phyloP scores from a whole-genome alignment of 1,140 invertebrate genomes.

The Zaprionus nigranus region DNA sequence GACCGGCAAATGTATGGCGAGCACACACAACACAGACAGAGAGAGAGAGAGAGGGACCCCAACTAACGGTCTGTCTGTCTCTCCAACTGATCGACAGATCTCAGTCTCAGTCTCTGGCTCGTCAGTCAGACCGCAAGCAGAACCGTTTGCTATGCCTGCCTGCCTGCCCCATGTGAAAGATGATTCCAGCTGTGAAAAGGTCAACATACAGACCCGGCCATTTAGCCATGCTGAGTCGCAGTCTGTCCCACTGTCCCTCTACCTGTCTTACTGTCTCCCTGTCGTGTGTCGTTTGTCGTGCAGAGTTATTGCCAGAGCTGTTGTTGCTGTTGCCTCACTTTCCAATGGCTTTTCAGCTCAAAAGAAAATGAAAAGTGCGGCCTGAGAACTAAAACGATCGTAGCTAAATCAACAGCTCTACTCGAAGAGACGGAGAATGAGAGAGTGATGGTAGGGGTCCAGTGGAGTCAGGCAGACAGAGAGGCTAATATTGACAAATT shows the following conservation, averaged over 20 bases:
- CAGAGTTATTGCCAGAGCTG: constrained; percentile 53
- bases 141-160: constrained; percentile 24
- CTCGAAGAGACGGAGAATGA: background rate
- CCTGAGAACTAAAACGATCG: constrained; percentile 62
- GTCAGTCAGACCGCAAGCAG: constrained; percentile 47
- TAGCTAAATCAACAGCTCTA: constrained; percentile 6
- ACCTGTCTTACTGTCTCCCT: constrained; percentile 7
- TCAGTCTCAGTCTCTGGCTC: background rate
- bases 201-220: constrained; percentile 66
- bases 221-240: constrained; percentile 54
- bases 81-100: constrained; percentile 13
- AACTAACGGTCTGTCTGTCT: constrained; percentile 1
- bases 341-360: constrained; percentile 37
- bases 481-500: constrained; percentile 82
- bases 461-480: constrained; percentile 1
- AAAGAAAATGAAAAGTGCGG: constrained; percentile 78
- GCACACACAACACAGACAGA: constrained; percentile 8
- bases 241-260: constrained; percentile 2
- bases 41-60: background rate
- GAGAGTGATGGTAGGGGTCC: background rate
- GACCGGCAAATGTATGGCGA: constrained; percentile 53
- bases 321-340: constrained; percentile 64
- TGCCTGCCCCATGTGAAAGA: constrained; percentile 58
- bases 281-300: constrained; percentile 61
- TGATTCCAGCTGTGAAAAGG: constrained; percentile 81